Evolutionary conservation across 2,113 vertebrate species (phyloP).

Genomic region (Dromas ardeola): DNA sequence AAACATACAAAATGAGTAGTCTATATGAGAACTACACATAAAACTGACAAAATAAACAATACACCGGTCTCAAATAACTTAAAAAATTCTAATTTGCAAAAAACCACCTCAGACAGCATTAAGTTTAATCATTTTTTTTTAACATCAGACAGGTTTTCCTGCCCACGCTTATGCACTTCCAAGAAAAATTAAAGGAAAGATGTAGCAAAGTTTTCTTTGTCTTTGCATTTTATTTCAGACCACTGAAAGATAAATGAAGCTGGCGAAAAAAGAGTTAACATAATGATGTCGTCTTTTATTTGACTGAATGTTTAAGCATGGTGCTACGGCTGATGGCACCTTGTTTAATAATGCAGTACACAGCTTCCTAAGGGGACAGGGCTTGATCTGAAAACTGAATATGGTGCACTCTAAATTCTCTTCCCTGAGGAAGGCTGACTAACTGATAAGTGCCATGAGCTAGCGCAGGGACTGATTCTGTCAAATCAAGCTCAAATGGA

Average conservation of each 20-base stretch:
- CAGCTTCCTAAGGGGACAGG: slow-evolving; percentile 79
- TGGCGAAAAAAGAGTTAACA: slow-evolving; percentile 71
- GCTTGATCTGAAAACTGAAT: slow-evolving; percentile 82
- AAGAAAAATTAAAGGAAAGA: background rate
- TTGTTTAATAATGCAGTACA: slow-evolving; percentile 82
- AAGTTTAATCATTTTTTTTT: background rate
- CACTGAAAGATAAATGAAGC: background rate
- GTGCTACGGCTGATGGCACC: slow-evolving; percentile 78
- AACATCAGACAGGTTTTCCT: background rate
- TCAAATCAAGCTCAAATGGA: slow-evolving; percentile 84
- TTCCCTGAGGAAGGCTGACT: slow-evolving; percentile 79
- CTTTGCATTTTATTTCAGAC: background rate
- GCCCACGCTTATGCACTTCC: background rate
- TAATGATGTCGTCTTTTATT: slow-evolving; percentile 72
- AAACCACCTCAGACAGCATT: background rate
- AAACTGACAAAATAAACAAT: background rate
- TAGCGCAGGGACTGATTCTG: slow-evolving; percentile 82
- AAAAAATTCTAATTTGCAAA: background rate
- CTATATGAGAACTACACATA: background rate
- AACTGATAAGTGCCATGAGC: slow-evolving; percentile 88
- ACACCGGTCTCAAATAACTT: background rate
- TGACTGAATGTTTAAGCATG: slow-evolving; percentile 81
- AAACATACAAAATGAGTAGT: background rate
- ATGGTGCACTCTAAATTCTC: slow-evolving; percentile 84
- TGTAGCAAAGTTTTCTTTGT: background rate